A percentile compares a stretch with the other conserved stretches of the same genome.
Conservation (phyloP, 2,888 invertebrate genomes). For the Drosophila infuscata region DNA sequence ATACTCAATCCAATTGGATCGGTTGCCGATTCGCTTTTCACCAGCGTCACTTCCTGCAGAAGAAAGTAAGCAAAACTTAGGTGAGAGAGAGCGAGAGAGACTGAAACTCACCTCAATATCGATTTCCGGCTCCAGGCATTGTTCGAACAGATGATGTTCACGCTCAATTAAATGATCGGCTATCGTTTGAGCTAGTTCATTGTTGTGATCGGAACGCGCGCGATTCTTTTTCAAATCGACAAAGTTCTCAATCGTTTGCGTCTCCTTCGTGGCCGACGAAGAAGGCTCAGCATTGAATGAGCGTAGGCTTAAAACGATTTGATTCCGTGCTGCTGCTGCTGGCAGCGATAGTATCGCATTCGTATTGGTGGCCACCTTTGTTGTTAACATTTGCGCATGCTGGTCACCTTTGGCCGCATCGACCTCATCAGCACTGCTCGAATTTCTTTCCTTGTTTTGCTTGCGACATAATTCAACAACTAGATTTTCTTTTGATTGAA, state of each 20-base stretch:
- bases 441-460: constrained; percentile 68
- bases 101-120: constrained; percentile 86
- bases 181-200: constrained; percentile 52
- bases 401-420: not conserved
- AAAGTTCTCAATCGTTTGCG: constrained; percentile 86
- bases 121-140: constrained; percentile 86
- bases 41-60: constrained; percentile 88
- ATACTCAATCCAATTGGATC: constrained; percentile 89
- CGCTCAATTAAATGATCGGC: constrained; percentile 82
- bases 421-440: constrained; percentile 9
- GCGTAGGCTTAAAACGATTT: constrained; percentile 56
- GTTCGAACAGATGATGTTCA: constrained; percentile 86
- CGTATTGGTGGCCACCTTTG: constrained; percentile 7
- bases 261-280: constrained; percentile 76
- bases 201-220: constrained; percentile 27
- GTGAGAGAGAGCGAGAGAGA: not conserved
- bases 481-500: constrained; percentile 87
- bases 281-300: constrained; percentile 13
- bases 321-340: constrained; percentile 20
- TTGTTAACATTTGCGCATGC: constrained; percentile 9
- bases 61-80: not conserved
- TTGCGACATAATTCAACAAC: constrained; percentile 87
- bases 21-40: constrained; percentile 86
- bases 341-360: constrained; percentile 4
- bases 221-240: constrained; percentile 11